These are phyloP conservation scores for Habropoda laboriosa DNA, from an alignment of 1,140 invertebrate species.

Conservation along the genomic window DNA sequence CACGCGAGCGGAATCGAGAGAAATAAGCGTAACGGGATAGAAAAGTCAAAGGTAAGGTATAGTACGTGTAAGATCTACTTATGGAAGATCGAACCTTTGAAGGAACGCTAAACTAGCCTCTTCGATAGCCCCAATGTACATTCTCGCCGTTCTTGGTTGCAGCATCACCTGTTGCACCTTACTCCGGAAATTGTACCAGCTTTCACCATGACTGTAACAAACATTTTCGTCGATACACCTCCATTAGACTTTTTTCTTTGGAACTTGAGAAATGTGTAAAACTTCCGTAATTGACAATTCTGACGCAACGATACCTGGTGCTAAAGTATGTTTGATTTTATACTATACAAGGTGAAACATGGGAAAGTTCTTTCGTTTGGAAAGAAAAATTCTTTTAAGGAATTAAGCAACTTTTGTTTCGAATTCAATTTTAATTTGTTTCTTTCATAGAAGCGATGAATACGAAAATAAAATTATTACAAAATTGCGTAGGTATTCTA, in stretches of 20 bases:
- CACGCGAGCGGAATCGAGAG: background rate
- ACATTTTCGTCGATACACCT: background rate
- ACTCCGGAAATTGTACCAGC: slow-evolving; percentile 90
- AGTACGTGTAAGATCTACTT: background rate
- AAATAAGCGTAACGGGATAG: background rate
- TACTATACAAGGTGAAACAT: too few relatives aligned
- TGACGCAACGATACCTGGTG: too few relatives aligned
- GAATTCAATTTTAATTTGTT: too few relatives aligned
- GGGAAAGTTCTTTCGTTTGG: too few relatives aligned
- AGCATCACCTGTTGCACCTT: slow-evolving; percentile 93
- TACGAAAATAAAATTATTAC: too few relatives aligned
- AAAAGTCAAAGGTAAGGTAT: slow-evolving; percentile 9
- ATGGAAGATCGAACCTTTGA: slow-evolving; percentile 82
- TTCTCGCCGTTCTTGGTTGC: slow-evolving; percentile 88
- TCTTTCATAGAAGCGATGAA: too few relatives aligned
- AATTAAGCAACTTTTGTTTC: too few relatives aligned
- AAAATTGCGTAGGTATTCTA: too few relatives aligned
- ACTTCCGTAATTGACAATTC: background rate
- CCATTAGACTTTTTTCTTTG: background rate
- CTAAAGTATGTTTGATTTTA: too few relatives aligned
- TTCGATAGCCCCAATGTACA: slow-evolving; percentile 88
- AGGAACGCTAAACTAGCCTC: slow-evolving; percentile 88
- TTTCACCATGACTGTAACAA: slow-evolving; percentile 88
- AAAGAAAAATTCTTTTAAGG: too few relatives aligned
- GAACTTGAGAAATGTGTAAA: background rate